Conservation (phyloP, 2,888 invertebrate species). For the Mythimna impura region DNA sequence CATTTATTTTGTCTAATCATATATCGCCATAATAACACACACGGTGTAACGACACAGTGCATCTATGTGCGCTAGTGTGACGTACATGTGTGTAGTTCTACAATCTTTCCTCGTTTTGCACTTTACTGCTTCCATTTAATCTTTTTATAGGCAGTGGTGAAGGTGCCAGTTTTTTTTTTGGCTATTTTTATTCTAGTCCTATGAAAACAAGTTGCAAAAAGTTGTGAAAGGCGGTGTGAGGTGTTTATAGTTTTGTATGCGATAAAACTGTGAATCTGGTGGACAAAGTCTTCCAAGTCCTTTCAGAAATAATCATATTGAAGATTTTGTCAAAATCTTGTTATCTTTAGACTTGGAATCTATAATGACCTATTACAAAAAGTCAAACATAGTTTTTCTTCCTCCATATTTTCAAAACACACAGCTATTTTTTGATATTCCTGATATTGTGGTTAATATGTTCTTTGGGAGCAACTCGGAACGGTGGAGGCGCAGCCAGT, state of each 20-base stretch:
- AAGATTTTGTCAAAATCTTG: too few species aligned
- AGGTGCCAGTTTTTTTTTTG: not conserved
- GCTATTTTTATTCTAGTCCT: not conserved
- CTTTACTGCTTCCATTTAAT: constrained; percentile 15
- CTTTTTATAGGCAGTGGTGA: constrained; percentile 17
- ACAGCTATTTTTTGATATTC: too few species aligned
- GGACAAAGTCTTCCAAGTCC: too few species aligned
- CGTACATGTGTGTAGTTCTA: not conserved
- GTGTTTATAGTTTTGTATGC: too few species aligned
- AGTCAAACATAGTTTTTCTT: too few species aligned
- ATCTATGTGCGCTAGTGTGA: not conserved
- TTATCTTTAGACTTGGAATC: too few species aligned
- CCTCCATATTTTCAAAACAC: too few species aligned
- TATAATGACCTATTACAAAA: too few species aligned
- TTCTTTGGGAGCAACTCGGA: not conserved
- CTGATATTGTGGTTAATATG: not conserved
- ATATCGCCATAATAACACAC: not conserved
- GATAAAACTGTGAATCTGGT: too few species aligned
- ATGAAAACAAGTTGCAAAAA: too few species aligned
- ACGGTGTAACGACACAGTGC: not conserved
- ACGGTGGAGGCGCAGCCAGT: not conserved
- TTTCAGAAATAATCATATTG: too few species aligned
- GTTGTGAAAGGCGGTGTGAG: too few species aligned
- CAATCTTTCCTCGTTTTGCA: not conserved
- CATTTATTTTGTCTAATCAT: constrained; percentile 22